Conservation (phyloP, 2,797 vertebrate species). For the Apogon hyalosoma region DNA sequence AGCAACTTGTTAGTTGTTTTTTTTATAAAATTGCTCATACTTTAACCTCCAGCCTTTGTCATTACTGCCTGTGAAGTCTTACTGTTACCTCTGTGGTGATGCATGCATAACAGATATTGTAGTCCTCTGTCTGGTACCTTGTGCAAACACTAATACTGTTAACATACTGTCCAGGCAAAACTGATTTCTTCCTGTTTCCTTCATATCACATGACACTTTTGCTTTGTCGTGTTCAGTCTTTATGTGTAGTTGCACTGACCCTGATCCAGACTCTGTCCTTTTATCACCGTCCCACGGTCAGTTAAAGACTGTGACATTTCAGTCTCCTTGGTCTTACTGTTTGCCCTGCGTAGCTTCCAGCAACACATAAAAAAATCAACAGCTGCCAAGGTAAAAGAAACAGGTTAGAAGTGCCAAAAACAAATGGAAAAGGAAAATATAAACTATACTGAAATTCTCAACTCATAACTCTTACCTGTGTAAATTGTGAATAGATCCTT, state of each 20-base stretch:
- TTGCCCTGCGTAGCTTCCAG: neutral
- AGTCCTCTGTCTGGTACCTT: too few relatives aligned
- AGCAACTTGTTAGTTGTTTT: too few relatives aligned
- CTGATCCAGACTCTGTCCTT: neutral
- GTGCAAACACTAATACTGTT: too few relatives aligned
- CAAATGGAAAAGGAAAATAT: constrained; percentile 22
- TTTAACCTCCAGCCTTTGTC: too few relatives aligned
- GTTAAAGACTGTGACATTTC: constrained; percentile 4
- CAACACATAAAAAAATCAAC: constrained; percentile 18
- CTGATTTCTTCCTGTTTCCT: constrained; percentile 20
- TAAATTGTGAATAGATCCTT: constrained; percentile 9
- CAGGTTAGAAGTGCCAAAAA: constrained; percentile 7
- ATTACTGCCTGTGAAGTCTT: too few relatives aligned
- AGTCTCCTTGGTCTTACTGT: neutral
- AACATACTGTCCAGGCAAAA: neutral
- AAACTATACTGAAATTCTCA: constrained; percentile 15
- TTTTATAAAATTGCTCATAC: too few relatives aligned
- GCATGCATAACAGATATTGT: too few relatives aligned
- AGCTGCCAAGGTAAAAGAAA: neutral
- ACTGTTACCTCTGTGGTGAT: too few relatives aligned
- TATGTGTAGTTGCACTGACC: neutral
- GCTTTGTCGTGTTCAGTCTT: neutral
- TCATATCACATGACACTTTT: neutral
- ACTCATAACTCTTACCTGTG: neutral
- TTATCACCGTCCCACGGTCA: constrained; percentile 9